Percentiles rank a stretch among this genome's conserved stretches.
These are phyloP conservation scores for Pristis pectinata DNA, from an alignment of 2,797 vertebrate species.

Conservation along the genomic window DNA sequence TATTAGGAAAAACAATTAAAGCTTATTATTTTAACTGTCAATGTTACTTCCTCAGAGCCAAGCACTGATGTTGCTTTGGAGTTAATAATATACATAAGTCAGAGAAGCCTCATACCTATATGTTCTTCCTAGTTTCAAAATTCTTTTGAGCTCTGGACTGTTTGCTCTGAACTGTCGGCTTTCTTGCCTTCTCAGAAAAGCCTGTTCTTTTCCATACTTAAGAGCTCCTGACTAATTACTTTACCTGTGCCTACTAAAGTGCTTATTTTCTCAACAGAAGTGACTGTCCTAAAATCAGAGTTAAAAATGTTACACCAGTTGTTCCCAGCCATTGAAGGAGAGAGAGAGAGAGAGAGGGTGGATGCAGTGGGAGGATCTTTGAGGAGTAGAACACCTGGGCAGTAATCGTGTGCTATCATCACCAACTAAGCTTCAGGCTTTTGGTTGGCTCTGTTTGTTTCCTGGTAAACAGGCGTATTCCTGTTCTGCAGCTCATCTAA, in stretches of 20 bases:
- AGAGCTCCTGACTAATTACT: background rate
- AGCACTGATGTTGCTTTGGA: background rate
- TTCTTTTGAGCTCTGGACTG: background rate
- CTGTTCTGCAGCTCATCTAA: background rate
- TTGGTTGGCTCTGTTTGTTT: background rate
- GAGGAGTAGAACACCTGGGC: background rate
- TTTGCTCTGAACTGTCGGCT: background rate
- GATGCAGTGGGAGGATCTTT: background rate
- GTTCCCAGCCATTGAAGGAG: conserved; percentile 3
- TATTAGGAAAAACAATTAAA: background rate
- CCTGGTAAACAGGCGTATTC: conserved; percentile 13
- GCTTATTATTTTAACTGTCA: background rate
- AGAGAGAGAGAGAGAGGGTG: background rate
- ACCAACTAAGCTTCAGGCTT: background rate
- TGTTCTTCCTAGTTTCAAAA: background rate
- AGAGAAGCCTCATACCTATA: background rate
- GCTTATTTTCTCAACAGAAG: background rate
- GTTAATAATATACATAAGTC: background rate
- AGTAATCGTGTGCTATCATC: conserved; percentile 16
- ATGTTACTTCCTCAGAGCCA: background rate
- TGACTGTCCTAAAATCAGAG: background rate
- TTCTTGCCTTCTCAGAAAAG: background rate
- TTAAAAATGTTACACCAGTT: background rate
- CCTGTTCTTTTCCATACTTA: background rate
- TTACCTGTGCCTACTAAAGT: background rate